Base-by-base conservation (phyloP, 2,113 vertebrate genomes). In the Lethenteron camtschaticum region DNA sequence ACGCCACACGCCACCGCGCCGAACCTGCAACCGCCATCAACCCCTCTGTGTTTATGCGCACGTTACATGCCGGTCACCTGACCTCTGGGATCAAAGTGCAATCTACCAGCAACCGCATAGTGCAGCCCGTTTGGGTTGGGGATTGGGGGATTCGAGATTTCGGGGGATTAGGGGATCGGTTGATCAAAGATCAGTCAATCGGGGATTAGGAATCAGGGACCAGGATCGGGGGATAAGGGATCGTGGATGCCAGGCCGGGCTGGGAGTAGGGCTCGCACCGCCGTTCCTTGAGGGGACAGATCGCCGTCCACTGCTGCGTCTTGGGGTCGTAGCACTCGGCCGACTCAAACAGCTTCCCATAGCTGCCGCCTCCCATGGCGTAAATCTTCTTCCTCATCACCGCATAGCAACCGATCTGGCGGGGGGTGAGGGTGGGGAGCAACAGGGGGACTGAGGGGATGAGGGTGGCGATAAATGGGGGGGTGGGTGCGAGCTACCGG, bases 331-430 rank as follows among this genome's bases (percentile, higher is more conserved):
- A 99, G 72, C 82, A 86, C 57, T 99, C 94, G 24, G 95, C 94
- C 2, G 92, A 96, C 74, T 99, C 94, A 74, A 91, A 96, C 20
- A 99, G 85, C 70, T 99, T 99, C 69, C 94, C 94, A 0, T 92
- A 96, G 1, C 89, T 96, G 59, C 94, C 92, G 11, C 94, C 94
- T 3, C 90, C 92, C 81, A 99, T 95, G 75, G 91, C 89, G 60
- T 94, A 99, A 79, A 99, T 90, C 80, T 87, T 96, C 82, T 99
- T 99, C 73, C 90, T 97, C 94, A 99, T 99, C 72, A 90, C 79
- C 76, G 90, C 90, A 72, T 94, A 99, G 82, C 90, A 92, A 80
- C 90, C 90, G 69, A 99, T 90, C 90, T 96, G 76, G 59, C 59
- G 20, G 59, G 59, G n/a, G 59, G 59, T 14, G 20, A 63, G 59